Evolutionary conservation across 2,797 vertebrate species (phyloP).

Genomic region (Morelia viridis): DNA sequence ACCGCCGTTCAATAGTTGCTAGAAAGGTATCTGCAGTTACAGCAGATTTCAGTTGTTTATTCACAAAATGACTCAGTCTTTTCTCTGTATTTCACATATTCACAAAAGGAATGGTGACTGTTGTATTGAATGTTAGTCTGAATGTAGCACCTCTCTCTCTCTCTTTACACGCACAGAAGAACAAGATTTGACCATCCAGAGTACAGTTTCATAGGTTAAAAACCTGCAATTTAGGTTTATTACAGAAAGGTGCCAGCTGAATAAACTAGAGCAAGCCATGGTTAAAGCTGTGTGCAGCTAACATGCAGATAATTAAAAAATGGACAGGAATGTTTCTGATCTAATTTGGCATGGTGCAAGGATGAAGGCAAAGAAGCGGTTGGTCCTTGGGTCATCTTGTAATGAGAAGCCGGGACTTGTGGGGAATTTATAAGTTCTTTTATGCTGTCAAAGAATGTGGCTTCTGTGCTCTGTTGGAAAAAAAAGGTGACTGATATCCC

Average conservation of each 20-base stretch:
- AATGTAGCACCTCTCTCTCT: neutral
- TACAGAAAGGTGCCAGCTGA: neutral
- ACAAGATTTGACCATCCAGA: neutral
- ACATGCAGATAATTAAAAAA: no score
- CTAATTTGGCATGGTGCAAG: neutral
- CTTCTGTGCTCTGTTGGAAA: neutral
- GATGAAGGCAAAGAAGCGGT: neutral
- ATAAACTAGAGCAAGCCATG: neutral
- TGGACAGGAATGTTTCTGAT: neutral
- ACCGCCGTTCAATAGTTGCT: neutral
- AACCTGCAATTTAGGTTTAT: neutral
- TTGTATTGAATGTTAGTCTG: neutral
- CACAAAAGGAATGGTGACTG: no score
- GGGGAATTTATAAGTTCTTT: neutral
- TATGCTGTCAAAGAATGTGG: neutral
- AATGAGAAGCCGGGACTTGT: neutral
- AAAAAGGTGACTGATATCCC: neutral
- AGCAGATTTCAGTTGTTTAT: neutral
- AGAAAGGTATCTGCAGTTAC: neutral
- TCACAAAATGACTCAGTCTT: neutral
- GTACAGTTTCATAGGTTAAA: neutral
- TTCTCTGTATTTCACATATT: no score
- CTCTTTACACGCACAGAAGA: neutral
- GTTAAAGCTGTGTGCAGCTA: neutral
- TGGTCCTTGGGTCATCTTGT: neutral